Evolutionary conservation across 2,113 vertebrate species (phyloP), one percentile per base, ranked within the genome.

Genomic region (Odontophorus gujanensis): DNA sequence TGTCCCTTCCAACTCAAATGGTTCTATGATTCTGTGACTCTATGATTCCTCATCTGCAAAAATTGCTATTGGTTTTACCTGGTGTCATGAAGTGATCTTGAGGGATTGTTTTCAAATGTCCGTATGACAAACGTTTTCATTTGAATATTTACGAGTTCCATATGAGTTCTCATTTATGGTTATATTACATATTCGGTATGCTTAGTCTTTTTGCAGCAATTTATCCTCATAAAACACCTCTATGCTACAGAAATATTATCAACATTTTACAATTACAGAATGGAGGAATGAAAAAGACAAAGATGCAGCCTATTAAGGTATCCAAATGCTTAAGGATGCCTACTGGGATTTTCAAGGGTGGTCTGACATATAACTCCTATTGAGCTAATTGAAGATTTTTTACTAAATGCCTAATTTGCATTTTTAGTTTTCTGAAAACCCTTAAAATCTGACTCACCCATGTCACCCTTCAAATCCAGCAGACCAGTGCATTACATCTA

Each of bases 301-400:
- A 21, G 6, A 89, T 51, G 11, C 53, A 68, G 32, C 71, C 79
- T 79, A 68, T 79, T 84, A 68, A 89, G 22, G 47, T 79, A 79
- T 36, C 57, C 42, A 81, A 84, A 84, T 43, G 53, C 78, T 73
- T 85, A 82, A 85, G 53, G 58, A 89, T 61, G 81, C 48, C 84
- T 85, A 8, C 3, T 65, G 78, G 51, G 94, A 87, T 89, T 92
- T 89, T 91, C 84, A 79, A 72, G 58, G 63, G 71, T 69, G 40
- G 45, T 85, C 58, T 89, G 85, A 91, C 81, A 92, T 50, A 43
- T n/a, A 87, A 75, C 18, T 84, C 53, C 68, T 61, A 73, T 1
- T 93, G 87, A 91, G 85, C 36, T 87, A 89, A 91, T 51, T 89
- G 81, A 89, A 87, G 66, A 57, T 65, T 82, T 94, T 87, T 87